Conservation (phyloP, 1,140 invertebrate species). For the Akabosia matsudoensis region DNA sequence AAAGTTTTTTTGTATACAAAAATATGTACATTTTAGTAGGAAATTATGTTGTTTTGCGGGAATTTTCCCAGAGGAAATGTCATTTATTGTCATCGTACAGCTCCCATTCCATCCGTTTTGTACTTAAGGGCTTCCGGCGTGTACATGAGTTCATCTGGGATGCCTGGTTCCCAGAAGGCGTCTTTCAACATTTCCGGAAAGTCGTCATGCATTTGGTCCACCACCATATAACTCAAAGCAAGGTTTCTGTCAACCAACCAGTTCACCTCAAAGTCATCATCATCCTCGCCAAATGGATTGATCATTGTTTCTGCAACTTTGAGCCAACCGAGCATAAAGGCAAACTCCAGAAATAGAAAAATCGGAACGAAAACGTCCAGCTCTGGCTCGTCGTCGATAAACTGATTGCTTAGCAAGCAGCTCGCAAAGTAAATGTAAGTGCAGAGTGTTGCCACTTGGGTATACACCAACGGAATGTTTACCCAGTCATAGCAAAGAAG, state of each 20-base stretch:
- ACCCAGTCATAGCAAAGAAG: slow-evolving; percentile 61
- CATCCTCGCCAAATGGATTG: slow-evolving; percentile 63
- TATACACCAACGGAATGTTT: slow-evolving; percentile 58
- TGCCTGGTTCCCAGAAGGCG: background rate
- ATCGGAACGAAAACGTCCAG: slow-evolving; percentile 35
- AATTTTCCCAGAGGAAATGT: background rate
- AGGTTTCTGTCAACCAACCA: slow-evolving; percentile 55
- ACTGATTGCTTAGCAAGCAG: slow-evolving; percentile 54
- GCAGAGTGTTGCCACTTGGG: slow-evolving; percentile 56
- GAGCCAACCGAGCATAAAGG: slow-evolving; percentile 63
- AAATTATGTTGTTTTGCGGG: no score
- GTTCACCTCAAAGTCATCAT: slow-evolving; percentile 62
- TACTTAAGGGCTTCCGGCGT: background rate
- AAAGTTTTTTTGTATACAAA: no score
- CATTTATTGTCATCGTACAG: background rate
- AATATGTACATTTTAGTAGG: no score
- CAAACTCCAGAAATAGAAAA: slow-evolving; percentile 54
- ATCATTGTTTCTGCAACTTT: slow-evolving; percentile 54
- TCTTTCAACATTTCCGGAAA: slow-evolving; percentile 47
- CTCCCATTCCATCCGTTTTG: background rate
- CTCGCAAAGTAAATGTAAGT: slow-evolving; percentile 60
- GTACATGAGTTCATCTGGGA: background rate
- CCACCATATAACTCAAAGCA: slow-evolving; percentile 50
- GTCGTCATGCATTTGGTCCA: slow-evolving; percentile 54
- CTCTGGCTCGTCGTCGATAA: slow-evolving; percentile 54